Conservation (phyloP, 2,113 vertebrate species). For the Centropus unirufus region DNA sequence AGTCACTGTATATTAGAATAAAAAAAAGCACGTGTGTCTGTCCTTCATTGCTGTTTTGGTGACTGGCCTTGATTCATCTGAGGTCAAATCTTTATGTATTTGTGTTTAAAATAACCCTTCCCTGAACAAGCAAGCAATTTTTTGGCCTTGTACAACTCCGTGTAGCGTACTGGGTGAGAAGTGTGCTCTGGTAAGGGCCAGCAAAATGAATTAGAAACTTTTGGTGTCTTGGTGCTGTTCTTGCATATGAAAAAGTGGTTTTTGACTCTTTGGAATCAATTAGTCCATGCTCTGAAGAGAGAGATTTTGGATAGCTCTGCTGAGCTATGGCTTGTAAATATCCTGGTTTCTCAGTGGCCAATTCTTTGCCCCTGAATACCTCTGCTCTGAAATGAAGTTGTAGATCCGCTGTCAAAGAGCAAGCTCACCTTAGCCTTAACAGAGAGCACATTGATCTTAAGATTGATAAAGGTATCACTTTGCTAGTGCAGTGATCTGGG, state of each 20-base stretch:
- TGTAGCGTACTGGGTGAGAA: not conserved
- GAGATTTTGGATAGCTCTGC: not conserved
- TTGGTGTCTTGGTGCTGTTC: rapidly evolving
- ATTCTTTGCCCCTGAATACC: not conserved
- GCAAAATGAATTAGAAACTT: not conserved
- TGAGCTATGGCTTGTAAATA: not conserved
- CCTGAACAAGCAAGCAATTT: not conserved
- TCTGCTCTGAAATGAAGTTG: not conserved
- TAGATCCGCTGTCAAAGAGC: not conserved
- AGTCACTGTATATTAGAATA: not conserved
- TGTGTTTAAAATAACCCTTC: not conserved
- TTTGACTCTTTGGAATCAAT: not conserved
- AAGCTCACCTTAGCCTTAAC: not conserved
- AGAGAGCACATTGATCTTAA: not conserved
- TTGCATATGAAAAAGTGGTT: not conserved
- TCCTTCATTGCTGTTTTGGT: not conserved
- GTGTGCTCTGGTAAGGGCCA: not conserved
- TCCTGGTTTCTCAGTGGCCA: not conserved
- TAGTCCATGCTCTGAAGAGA: not conserved
- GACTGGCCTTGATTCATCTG: not conserved
- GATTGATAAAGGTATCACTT: not conserved
- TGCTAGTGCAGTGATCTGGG: not conserved
- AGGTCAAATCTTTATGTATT: not conserved
- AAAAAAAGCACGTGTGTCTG: not conserved
- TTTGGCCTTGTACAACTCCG: not conserved